A percentile compares a stretch with the other conserved stretches of the same genome.
These are phyloP conservation scores for Tricholauxania praeusta DNA, from an alignment of 2,888 invertebrate species.

Conservation along the genomic window DNA sequence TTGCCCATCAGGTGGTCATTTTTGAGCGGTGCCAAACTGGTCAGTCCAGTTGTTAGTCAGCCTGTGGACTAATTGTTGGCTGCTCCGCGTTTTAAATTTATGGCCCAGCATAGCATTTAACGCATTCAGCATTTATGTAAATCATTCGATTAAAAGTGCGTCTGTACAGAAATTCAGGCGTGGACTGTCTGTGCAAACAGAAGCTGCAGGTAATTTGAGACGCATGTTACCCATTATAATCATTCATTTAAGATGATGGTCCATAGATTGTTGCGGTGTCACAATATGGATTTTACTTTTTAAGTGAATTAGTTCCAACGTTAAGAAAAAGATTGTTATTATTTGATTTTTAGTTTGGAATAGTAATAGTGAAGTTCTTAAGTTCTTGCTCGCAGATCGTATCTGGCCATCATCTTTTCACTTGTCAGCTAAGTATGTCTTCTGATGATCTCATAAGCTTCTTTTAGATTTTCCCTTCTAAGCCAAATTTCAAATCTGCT, in stretches of 20 bases:
- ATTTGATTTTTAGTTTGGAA: no score
- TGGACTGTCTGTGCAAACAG: neutral
- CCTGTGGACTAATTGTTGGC: conserved; percentile 11
- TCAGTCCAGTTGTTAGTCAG: neutral
- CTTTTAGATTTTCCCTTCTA: no score
- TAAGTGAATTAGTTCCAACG: no score
- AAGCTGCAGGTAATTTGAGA: conserved; percentile 4
- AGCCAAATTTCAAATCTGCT: no score
- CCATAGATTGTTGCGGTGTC: no score
- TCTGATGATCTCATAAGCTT: no score
- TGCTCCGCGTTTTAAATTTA: conserved; percentile 13
- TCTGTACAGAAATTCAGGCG: conserved; percentile 1
- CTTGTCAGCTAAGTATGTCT: no score
- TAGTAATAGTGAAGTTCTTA: no score
- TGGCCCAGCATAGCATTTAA: conserved; percentile 8
- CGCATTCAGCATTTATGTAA: conserved; percentile 8
- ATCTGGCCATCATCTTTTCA: no score
- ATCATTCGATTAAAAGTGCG: conserved; percentile 4
- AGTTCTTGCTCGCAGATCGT: no score
- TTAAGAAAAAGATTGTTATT: no score
- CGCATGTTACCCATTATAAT: neutral
- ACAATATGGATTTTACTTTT: no score
- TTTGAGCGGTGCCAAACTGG: neutral
- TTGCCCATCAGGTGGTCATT: conserved; percentile 7
- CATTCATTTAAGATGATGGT: neutral